Percentiles rank a stretch among this genome's conserved stretches.
These are phyloP conservation scores for Micromesistius poutassou DNA, from an alignment of 2,797 vertebrate species.

Conservation along the genomic window DNA sequence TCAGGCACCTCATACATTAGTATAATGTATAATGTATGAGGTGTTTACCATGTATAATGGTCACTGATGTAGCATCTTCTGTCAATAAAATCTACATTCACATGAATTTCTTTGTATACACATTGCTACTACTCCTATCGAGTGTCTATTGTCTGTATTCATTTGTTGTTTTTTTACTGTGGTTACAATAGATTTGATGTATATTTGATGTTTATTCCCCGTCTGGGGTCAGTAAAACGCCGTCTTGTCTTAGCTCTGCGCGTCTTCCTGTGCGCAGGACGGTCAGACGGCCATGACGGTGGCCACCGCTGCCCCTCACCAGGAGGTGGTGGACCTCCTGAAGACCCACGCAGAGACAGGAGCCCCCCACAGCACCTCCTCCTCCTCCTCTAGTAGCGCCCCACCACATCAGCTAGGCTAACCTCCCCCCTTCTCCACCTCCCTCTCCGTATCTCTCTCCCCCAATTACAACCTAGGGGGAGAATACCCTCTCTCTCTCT, in stretches of 20 bases:
- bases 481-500: neutral
- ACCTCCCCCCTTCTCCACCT: neutral
- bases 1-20: too few relatives aligned
- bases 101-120: too few relatives aligned
- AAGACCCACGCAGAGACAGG: constrained; percentile 48
- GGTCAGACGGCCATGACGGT: constrained; percentile 67
- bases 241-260: neutral
- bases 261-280: constrained; percentile 51
- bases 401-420: constrained; percentile 13
- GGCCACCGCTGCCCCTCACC: constrained; percentile 66
- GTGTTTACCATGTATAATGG: too few relatives aligned
- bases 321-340: constrained; percentile 71
- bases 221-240: neutral
- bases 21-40: too few relatives aligned
- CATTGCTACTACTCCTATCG: too few relatives aligned
- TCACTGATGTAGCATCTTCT: too few relatives aligned
- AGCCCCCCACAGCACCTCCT: constrained; percentile 21
- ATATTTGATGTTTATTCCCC: neutral
- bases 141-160: too few relatives aligned
- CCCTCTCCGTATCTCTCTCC: constrained; percentile 7
- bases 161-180: neutral
- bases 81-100: too few relatives aligned
- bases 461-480: neutral
- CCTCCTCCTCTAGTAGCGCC: constrained; percentile 53
- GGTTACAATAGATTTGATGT: neutral